Base-by-base conservation (phyloP, 2,113 vertebrate species). In the Suricata suricatta region DNA sequence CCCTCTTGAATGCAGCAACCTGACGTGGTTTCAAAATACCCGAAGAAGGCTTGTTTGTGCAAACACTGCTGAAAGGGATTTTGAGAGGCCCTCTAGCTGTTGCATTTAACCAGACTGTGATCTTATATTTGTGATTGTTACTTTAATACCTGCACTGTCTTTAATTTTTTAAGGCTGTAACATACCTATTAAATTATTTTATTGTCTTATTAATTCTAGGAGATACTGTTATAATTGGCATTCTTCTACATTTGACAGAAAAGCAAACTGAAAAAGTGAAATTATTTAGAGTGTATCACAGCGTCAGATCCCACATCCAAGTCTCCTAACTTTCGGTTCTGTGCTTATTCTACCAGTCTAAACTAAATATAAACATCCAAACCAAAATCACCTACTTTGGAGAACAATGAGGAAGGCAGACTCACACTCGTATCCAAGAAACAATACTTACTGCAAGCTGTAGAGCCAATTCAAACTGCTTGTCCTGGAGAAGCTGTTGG, bases 391-490 rank as follows among this genome's bases (percentile, higher is more conserved):
- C 54, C 41, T 93, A 25, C 69, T 86, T 57, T 64, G 9, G 11
- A 95, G 11, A 86, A 80, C 15, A 66, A 35, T 0, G n/a, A 85
- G 82, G 79, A 93, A 92, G 21, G 83, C 5, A 74, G 38, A 47
- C 27, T 91, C 5, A 1, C 13, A 83, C 38, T 33, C 35, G 90
- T 84, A 35, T 12, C 31, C 63, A 71, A 95, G 3, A 25, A 80
- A 81, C 31, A 84, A 44, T 88, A 98, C 99, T 99, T 98, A 99
- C 99, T 92, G 99, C 99, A 57, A 99, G 98, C 98, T 99, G 99
- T 84, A 99, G 99, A 83, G 99, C 99, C 98, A 99, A 95, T 98
- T 99, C 99, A 98, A 99, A 99, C 98, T 99, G 99, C 95, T 99
- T 99, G 98, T 99, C 99, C 98, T 99, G 99, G 41, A 99, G 99